Conservation (phyloP, 2,888 invertebrate species). For the Agrilus cyanescens region DNA sequence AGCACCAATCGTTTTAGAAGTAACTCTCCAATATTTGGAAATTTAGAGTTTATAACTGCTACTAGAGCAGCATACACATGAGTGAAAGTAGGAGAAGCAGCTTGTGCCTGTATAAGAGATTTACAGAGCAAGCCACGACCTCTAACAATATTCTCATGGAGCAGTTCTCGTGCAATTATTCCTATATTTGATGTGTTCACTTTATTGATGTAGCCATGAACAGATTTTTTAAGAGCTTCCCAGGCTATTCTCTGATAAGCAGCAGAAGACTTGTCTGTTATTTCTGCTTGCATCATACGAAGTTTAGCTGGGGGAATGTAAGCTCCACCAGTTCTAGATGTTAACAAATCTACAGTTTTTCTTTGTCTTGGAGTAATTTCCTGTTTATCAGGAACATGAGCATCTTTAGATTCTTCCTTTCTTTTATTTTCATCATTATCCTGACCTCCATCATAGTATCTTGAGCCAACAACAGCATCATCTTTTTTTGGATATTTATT, state of each 20-base stretch:
- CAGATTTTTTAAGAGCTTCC: constrained; percentile 97
- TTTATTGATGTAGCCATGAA: constrained; percentile 97
- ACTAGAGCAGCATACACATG: constrained; percentile 96
- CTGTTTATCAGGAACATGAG: constrained; percentile 20
- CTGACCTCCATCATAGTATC: constrained; percentile 25
- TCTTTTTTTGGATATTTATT: constrained; percentile 32
- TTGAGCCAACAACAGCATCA: constrained; percentile 25
- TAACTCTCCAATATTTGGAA: constrained; percentile 93
- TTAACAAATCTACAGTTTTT: constrained; percentile 54
- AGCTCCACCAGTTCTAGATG: constrained; percentile 82
- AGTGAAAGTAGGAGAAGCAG: constrained; percentile 93
- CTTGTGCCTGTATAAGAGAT: constrained; percentile 93
- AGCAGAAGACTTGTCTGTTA: constrained; percentile 89
- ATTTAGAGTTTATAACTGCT: constrained; percentile 91
- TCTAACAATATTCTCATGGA: constrained; percentile 91
- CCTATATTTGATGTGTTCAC: constrained; percentile 91
- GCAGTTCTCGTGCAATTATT: constrained; percentile 78
- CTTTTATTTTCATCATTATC: constrained; percentile 13
- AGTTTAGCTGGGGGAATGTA: constrained; percentile 97
- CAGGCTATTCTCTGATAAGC: constrained; percentile 95
- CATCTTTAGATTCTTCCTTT: constrained; percentile 16
- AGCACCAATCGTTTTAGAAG: constrained; percentile 80
- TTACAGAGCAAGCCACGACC: constrained; percentile 88
- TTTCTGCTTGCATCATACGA: constrained; percentile 88
- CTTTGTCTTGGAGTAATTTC: constrained; percentile 32